phyloP scores from a whole-genome alignment of 2,888 invertebrate species.

The Dryocosmus kuriphilus region DNA sequence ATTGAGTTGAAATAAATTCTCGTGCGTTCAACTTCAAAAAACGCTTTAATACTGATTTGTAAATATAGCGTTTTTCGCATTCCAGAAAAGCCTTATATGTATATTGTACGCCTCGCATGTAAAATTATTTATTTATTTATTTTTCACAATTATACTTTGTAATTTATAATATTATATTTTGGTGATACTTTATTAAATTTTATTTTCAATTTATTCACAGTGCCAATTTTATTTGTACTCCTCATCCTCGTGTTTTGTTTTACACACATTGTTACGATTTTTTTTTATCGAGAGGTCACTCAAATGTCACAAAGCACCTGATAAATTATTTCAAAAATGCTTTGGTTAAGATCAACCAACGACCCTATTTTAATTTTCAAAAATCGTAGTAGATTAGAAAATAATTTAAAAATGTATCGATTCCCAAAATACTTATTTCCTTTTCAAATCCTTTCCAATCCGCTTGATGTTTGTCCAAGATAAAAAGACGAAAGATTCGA shows the following conservation, averaged over 20 bases:
- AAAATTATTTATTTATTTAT: slow-evolving; percentile 28
- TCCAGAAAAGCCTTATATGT: not conserved
- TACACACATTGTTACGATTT: too few species aligned
- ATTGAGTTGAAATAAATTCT: not conserved
- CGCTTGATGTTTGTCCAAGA: not conserved
- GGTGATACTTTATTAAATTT: slow-evolving; percentile 2
- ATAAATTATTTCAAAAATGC: too few species aligned
- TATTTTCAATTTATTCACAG: not conserved
- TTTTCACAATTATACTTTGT: slow-evolving; percentile 7
- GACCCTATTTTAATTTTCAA: too few species aligned
- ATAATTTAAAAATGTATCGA: too few species aligned
- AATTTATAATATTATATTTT: slow-evolving; percentile 5
- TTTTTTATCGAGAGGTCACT: too few species aligned
- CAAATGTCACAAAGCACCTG: too few species aligned
- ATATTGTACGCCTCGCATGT: not conserved
- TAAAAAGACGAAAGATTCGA: not conserved
- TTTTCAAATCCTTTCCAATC: not conserved
- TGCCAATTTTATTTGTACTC: not conserved
- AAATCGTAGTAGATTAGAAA: too few species aligned
- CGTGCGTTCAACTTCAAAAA: not conserved
- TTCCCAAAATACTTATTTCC: too few species aligned
- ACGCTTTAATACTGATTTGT: slow-evolving; percentile 4
- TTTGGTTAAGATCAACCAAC: too few species aligned
- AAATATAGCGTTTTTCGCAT: not conserved
- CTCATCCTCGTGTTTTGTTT: not conserved